Evolutionary conservation across 2,797 vertebrate genomes (phyloP).

Genomic region (Lacerta viridis): DNA sequence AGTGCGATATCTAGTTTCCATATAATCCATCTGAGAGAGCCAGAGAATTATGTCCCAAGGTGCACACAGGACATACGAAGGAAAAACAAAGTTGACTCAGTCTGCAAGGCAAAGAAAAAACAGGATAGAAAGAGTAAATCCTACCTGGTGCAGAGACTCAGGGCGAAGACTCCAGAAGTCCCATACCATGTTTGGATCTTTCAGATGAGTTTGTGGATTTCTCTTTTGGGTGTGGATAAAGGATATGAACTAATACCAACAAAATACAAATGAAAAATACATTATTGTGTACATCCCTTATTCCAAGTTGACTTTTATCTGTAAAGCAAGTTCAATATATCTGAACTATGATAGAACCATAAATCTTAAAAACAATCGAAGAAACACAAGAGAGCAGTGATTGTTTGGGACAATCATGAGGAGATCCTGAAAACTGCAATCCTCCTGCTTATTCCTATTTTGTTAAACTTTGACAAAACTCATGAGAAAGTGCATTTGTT

Average conservation of each 20-base stretch:
- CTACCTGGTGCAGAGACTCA: conserved; percentile 93
- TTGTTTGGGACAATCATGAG: too few relatives aligned
- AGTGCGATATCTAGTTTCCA: not conserved
- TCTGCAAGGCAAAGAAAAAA: not conserved
- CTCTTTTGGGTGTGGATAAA: conserved; percentile 97
- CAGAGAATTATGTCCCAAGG: too few relatives aligned
- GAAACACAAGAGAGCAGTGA: too few relatives aligned
- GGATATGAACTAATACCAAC: conserved; percentile 89
- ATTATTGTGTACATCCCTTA: too few relatives aligned
- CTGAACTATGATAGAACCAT: not conserved
- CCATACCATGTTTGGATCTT: conserved; percentile 97
- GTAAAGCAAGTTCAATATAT: not conserved
- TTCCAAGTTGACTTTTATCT: not conserved
- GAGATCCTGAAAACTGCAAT: too few relatives aligned
- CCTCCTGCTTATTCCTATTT: too few relatives aligned
- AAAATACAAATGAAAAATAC: conserved; percentile 5
- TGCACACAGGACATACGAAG: not conserved
- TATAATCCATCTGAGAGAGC: not conserved
- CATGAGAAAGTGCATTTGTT: too few relatives aligned
- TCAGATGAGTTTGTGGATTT: conserved; percentile 97
- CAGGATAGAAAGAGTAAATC: not conserved
- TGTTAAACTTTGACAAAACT: too few relatives aligned
- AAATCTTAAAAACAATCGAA: not conserved
- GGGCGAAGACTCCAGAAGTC: conserved; percentile 96
- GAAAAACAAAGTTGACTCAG: not conserved